These are phyloP conservation scores for Callyntrura sp. DNA, from an alignment of 2,888 invertebrate species.

Conservation along the genomic window DNA sequence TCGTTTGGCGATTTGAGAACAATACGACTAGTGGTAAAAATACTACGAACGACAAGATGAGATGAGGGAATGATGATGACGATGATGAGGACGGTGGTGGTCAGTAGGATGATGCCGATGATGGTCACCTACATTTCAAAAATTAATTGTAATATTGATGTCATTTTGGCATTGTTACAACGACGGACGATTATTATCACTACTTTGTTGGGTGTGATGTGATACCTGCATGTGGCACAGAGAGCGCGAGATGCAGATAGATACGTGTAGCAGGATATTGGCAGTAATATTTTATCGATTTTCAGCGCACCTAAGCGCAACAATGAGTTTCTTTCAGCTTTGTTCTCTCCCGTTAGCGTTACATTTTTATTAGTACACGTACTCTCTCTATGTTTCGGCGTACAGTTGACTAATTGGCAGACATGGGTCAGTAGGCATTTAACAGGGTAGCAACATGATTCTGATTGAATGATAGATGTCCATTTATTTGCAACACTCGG, in stretches of 20 bases:
- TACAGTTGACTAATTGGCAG: conserved; percentile 31
- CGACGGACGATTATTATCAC: conserved; percentile 11
- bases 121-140: conserved; percentile 62
- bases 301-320: not conserved
- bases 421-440: conserved; percentile 22
- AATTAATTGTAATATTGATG: conserved; percentile 62
- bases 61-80: not conserved
- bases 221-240: not conserved
- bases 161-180: conserved; percentile 38
- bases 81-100: not conserved
- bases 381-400: not conserved
- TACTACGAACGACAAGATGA: not conserved
- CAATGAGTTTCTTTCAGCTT: conserved; percentile 18
- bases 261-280: not conserved
- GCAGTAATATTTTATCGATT: not conserved
- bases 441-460: not conserved
- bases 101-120: not conserved
- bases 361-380: not conserved
- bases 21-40: not conserved
- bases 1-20: conserved; percentile 48
- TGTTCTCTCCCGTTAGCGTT: conserved; percentile 6
- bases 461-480: conserved; percentile 4
- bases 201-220: not conserved
- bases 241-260: too few relatives aligned
- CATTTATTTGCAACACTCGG: not conserved